Evolutionary conservation across 1,140 invertebrate genomes (phyloP).

Genomic region (Mya arenaria): DNA sequence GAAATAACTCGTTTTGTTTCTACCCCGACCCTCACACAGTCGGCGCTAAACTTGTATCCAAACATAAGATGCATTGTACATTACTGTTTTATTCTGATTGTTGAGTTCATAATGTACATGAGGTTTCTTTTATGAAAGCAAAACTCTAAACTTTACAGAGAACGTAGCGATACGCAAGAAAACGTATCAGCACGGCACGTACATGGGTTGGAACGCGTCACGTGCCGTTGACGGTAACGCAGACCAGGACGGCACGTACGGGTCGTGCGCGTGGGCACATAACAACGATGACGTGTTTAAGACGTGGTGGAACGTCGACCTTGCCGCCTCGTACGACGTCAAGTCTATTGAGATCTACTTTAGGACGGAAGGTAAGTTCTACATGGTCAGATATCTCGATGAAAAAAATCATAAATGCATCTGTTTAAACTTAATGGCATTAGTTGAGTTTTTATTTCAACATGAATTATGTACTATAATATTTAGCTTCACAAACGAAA

Average conservation of each 20-base stretch:
- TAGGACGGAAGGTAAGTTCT: constrained; percentile 59
- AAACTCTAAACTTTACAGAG: constrained; percentile 55
- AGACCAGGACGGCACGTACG: constrained; percentile 58
- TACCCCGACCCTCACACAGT: too few species aligned
- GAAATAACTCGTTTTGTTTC: too few species aligned
- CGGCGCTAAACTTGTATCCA: too few species aligned
- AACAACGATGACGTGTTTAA: constrained; percentile 61
- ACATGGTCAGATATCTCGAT: too few species aligned
- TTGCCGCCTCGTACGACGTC: constrained; percentile 49
- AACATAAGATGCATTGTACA: neutral
- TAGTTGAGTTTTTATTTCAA: too few species aligned
- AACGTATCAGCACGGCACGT: constrained; percentile 60
- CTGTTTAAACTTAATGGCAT: too few species aligned
- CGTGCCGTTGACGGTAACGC: constrained; percentile 64
- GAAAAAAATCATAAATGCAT: too few species aligned
- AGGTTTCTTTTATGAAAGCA: too few species aligned
- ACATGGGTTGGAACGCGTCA: constrained; percentile 57
- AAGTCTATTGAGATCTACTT: constrained; percentile 63
- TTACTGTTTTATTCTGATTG: neutral
- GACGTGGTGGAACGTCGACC: constrained; percentile 64
- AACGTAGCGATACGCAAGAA: constrained; percentile 60
- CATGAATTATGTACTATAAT: too few species aligned
- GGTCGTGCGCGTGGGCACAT: constrained; percentile 58
- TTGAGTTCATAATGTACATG: neutral
- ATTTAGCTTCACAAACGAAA: too few species aligned